Evolutionary conservation across 1,140 invertebrate species (phyloP), one percentile per base, ranked within the genome.

Genomic region (Hydropsyche tenuis): DNA sequence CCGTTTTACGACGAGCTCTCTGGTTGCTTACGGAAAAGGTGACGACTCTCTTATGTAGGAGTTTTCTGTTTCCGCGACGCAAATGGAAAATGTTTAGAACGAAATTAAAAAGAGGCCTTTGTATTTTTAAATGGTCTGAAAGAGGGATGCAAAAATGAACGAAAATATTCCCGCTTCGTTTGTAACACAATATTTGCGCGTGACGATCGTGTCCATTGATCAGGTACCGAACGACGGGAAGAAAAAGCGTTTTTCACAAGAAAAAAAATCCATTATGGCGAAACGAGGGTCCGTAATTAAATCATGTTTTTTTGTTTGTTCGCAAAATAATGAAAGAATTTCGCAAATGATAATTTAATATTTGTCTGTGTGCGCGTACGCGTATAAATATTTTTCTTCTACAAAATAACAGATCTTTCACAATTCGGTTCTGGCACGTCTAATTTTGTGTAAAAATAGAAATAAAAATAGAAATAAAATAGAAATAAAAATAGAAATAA

Each of bases 211-310:
- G 46, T 6, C 12, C 46, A 14, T 37, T 37, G 30, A 37, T 37
- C 30, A 37, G 30, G 30, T 53, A 53, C 20, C 48, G 16, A 53
- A 18, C 14, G 48, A 53, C 48, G 16, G 18, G 7, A 20, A 18
- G 48, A 48, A 7, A 20, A n/a, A n/a, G n/a, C n/a, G n/a, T 16
- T 53, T 53, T 37, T 53, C 48, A 6, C 20, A 7, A 7, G 16
- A 53, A 20, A 53, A 53, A 53, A 53, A 53, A 53, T 53, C 7
- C 48, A 20, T 53, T 53, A 53, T 9, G 16, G 1, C 9, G 16
- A 53, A 53, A 53, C 46, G 48, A 20, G n/a, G 48, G 20, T 53
- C 48, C 16, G 1, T 53, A 53, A 53, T 53, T 53, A 53, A 53
- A 53, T 53, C 14, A 53, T 53, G 48, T 20, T 53, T 53, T 53